These are phyloP conservation scores for Eira barbara DNA, from an alignment of 2,113 vertebrate species.

Conservation along the genomic window DNA sequence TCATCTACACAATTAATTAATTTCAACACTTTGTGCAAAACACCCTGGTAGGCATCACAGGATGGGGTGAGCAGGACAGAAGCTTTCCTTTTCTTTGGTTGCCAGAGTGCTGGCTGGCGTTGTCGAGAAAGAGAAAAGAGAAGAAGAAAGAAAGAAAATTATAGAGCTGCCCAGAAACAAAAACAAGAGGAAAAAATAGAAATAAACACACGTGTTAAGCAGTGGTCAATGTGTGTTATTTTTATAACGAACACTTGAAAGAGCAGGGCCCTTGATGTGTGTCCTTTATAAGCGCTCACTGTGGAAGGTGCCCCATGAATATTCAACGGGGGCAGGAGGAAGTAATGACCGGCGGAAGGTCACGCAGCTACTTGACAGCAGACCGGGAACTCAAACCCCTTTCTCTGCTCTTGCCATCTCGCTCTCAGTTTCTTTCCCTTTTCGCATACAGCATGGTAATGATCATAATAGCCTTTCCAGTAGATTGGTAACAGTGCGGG, in stretches of 20 bases:
- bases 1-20: neutral
- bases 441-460: neutral
- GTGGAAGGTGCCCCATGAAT: constrained; percentile 35
- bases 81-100: neutral
- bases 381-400: neutral
- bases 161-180: constrained; percentile 33
- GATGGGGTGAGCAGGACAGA: neutral
- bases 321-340: neutral
- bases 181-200: constrained; percentile 37
- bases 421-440: neutral
- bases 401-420: neutral
- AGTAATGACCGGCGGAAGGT: neutral
- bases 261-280: neutral
- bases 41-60: neutral
- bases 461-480: neutral
- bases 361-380: neutral
- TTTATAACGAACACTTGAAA: constrained; percentile 19
- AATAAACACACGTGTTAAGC: neutral
- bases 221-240: constrained; percentile 19
- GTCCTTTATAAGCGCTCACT: neutral
- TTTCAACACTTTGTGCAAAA: neutral
- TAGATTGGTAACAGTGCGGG: neutral
- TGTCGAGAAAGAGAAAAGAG: neutral
- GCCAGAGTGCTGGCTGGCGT: neutral
- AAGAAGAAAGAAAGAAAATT: neutral